Conservation (phyloP, 53 echinoderm and acorn worm genomes). For the Arbacia lixula region DNA sequence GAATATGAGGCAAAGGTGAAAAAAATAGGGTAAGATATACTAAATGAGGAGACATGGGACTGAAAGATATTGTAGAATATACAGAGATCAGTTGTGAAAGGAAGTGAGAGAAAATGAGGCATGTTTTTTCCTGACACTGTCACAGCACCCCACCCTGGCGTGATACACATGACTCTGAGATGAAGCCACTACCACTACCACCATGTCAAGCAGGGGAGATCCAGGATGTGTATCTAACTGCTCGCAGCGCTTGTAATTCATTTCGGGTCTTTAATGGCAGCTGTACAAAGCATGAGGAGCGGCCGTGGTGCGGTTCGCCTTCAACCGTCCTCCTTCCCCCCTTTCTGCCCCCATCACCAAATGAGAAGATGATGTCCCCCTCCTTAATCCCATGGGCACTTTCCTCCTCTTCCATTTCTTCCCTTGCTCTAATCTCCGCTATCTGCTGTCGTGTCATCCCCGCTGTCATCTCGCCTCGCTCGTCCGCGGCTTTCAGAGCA, state of each 20-base stretch:
- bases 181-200: too few species aligned
- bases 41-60: too few species aligned
- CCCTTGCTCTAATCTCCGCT: slow-evolving; percentile 14
- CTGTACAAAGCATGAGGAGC: slow-evolving; percentile 55
- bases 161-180: not conserved
- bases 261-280: slow-evolving; percentile 44
- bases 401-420: not conserved
- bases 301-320: slow-evolving; percentile 9
- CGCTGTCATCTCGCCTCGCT: not conserved
- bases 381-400: slow-evolving; percentile 3
- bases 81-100: not conserved
- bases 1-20: not conserved
- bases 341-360: too few species aligned
- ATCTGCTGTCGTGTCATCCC: slow-evolving; percentile 14
- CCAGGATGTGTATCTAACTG: too few species aligned
- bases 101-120: not conserved
- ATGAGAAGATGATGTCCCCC: slow-evolving; percentile 1
- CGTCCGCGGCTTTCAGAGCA: too few species aligned
- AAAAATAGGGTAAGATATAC: too few species aligned
- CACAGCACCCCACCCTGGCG: not conserved
- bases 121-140: not conserved
- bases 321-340: not conserved
- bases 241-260: slow-evolving; percentile 32
- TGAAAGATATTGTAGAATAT: too few species aligned
- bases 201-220: too few species aligned